These are phyloP conservation scores for Barypeithes pellucidus DNA, from an alignment of 2,888 invertebrate species.

Conservation along the genomic window DNA sequence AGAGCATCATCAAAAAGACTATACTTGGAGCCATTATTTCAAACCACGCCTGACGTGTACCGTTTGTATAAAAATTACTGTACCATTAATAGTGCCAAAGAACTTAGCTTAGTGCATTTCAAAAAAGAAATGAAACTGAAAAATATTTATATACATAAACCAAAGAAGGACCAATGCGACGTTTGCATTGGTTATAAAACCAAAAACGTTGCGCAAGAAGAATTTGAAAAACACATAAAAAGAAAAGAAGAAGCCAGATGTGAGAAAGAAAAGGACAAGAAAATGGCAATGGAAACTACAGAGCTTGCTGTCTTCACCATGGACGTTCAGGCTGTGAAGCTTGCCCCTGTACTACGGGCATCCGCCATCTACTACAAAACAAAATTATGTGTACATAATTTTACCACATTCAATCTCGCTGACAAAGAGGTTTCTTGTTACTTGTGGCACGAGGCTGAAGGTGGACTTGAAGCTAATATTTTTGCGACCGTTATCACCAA, in stretches of 20 bases:
- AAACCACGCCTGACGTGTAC: constrained; percentile 40
- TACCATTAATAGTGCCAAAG: constrained; percentile 34
- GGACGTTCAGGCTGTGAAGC: constrained; percentile 7
- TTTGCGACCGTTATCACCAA: constrained; percentile 46
- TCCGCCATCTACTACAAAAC: constrained; percentile 54
- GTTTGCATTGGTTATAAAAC: constrained; percentile 35
- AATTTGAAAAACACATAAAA: background rate
- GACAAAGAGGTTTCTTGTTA: constrained; percentile 45
- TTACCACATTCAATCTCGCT: constrained; percentile 51
- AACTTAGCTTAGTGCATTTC: constrained; percentile 37
- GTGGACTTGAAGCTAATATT: constrained; percentile 41
- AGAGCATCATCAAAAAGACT: no score
- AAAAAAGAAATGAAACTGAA: constrained; percentile 43
- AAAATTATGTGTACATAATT: constrained; percentile 54
- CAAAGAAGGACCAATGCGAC: constrained; percentile 39
- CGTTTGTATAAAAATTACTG: constrained; percentile 3
- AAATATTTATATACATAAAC: constrained; percentile 43
- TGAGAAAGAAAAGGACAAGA: background rate
- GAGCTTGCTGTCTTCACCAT: background rate
- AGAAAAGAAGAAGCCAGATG: background rate
- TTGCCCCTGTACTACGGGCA: constrained; percentile 39
- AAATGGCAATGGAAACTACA: background rate
- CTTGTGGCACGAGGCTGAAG: constrained; percentile 50
- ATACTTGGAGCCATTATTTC: constrained; percentile 48
- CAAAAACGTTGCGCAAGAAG: constrained; percentile 2